These are phyloP conservation scores for Spizaetus ornatus DNA, from an alignment of 2,113 vertebrate genomes.

Conservation along the genomic window DNA sequence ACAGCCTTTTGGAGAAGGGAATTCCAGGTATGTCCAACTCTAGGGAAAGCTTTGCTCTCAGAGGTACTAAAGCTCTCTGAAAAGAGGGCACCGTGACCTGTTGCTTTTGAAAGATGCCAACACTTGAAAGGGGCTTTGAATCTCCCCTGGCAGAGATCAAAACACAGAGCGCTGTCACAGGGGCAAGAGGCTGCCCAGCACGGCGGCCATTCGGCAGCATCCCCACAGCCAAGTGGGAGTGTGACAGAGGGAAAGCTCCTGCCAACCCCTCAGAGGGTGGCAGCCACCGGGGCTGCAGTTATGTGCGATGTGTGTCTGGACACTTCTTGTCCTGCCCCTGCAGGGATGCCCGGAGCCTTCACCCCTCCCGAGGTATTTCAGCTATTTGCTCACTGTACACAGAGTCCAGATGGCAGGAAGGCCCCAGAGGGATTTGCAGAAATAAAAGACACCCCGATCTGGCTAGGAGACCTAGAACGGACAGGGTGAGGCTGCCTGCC, in stretches of 20 bases:
- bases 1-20: neutral
- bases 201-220: fast-evolving
- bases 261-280: fast-evolving
- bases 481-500: neutral
- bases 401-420: neutral
- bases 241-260: fast-evolving
- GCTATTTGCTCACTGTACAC: neutral
- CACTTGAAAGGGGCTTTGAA: neutral
- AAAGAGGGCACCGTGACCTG: neutral
- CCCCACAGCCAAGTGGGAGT: fast-evolving
- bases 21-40: neutral
- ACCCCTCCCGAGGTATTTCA: neutral
- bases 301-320: fast-evolving
- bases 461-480: neutral
- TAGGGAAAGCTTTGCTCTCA: neutral
- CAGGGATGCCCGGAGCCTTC: neutral
- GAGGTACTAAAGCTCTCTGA: neutral
- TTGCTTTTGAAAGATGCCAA: neutral
- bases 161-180: fast-evolving
- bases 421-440: neutral
- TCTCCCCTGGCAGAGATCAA: neutral
- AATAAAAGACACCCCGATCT: neutral
- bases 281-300: neutral
- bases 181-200: neutral
- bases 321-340: neutral